phyloP scores from a whole-genome alignment of 1,140 invertebrate genomes.

The Calephelis nemesis region DNA sequence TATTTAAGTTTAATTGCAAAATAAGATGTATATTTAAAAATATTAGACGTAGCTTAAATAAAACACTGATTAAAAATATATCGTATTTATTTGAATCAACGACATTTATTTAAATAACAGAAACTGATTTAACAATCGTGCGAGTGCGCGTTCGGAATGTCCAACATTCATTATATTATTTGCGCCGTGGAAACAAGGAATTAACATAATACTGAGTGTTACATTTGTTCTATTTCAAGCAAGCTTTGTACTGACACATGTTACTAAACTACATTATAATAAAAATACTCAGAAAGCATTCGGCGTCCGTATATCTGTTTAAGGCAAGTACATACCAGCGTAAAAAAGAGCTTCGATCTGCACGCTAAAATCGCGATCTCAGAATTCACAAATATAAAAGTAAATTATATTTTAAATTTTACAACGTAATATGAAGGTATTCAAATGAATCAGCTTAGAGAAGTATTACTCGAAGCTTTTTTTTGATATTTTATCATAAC shows the following conservation, averaged over 20 bases:
- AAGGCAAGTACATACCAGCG: no score
- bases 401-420: no score
- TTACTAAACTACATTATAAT: background rate
- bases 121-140: slow-evolving; percentile 11
- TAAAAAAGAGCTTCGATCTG: no score
- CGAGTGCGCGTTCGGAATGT: slow-evolving; percentile 8
- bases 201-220: slow-evolving; percentile 31
- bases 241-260: background rate
- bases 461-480: no score
- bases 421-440: no score
- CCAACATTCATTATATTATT: slow-evolving; percentile 8
- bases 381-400: no score
- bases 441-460: no score
- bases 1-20: background rate
- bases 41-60: background rate
- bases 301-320: no score
- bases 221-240: background rate
- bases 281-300: background rate
- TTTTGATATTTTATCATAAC: no score
- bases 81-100: slow-evolving; percentile 10
- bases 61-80: slow-evolving; percentile 12
- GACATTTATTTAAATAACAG: slow-evolving; percentile 16
- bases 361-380: no score
- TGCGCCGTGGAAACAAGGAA: slow-evolving; percentile 12
- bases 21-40: background rate